Evolutionary conservation across 2,888 invertebrate species (phyloP), one percentile per base, ranked within the genome.

Genomic region (Parnassius glacialis): DNA sequence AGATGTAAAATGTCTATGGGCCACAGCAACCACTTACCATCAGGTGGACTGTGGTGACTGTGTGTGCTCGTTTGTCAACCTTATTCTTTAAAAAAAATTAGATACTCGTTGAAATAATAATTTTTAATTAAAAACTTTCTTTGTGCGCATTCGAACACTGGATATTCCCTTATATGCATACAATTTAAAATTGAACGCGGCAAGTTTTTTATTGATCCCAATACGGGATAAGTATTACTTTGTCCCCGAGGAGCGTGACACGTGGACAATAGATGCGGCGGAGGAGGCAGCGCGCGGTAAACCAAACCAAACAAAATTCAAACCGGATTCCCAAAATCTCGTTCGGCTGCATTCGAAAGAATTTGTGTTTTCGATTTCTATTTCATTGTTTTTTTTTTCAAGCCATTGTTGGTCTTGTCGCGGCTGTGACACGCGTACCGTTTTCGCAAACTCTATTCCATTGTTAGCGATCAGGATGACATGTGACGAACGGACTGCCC

Each of bases 301-400:
- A 77, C 78, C 75, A 80, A 83, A 79, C 75, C 80, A 82, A 85
- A 89, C 82, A 81, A 83, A 86, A 83, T 76, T 73, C 74, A 84
- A 90, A 90, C 90, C 89, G 89, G 91, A 90, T 90, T 89, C 87
- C 84, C 87, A 85, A 90, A 91, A 90, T 90, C 90, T 90, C 87
- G 87, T 87, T 90, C 79, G 70, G 80, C 83, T 79, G 87, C 85
- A 83, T 83, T 83, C 79, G 79, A 83, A 88, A 87, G 84, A 88
- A 85, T 83, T 83, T 85, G 82, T 84, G 88, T 90, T 90, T 90
- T 91, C 89, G 87, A 87, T 90, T 90, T 90, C 89, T 89, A 89
- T 89, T 85, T 79, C 83, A 87, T 85, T 89, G 90, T 90, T 91
- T 90, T 90, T 86, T 63, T 59, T 63, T 89, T 88, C 76, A 72